A percentile compares a stretch with the other conserved stretches of the same genome.
These are phyloP conservation scores for Donacobius atricapilla DNA, from an alignment of 2,113 vertebrate genomes.

Conservation along the genomic window DNA sequence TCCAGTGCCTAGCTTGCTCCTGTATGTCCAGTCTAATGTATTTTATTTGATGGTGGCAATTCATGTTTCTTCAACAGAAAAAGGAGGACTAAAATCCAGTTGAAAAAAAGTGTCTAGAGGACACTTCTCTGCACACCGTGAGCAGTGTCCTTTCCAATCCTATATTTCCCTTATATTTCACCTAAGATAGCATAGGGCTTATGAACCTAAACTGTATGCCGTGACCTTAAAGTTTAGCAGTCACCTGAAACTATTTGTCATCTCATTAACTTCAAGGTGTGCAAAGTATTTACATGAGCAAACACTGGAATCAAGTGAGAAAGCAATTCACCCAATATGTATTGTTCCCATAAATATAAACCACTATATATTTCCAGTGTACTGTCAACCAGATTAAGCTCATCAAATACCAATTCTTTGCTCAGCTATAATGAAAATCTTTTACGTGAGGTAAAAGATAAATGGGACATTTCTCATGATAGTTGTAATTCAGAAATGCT, in stretches of 20 bases:
- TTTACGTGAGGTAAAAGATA: neutral
- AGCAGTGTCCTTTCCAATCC: neutral
- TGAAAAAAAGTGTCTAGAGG: neutral
- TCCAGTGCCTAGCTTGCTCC: neutral
- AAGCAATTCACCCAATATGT: neutral
- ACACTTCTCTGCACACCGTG: neutral
- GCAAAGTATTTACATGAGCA: neutral
- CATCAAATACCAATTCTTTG: slow-evolving; percentile 20
- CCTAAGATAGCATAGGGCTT: neutral
- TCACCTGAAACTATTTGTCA: neutral
- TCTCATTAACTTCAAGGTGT: neutral
- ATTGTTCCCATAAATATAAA: neutral
- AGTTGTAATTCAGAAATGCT: neutral
- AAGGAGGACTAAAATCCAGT: neutral
- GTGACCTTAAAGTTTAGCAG: neutral
- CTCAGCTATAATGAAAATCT: neutral
- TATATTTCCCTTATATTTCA: neutral
- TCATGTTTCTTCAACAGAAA: neutral
- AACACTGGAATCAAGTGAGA: neutral
- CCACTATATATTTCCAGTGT: neutral
- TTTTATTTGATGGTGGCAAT: neutral
- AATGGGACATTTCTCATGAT: neutral
- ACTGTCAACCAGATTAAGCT: neutral
- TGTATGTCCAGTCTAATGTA: neutral
- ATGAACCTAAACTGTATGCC: neutral